Conservation (phyloP, 2,113 vertebrate genomes). For the Marmota flaviventris region DNA sequence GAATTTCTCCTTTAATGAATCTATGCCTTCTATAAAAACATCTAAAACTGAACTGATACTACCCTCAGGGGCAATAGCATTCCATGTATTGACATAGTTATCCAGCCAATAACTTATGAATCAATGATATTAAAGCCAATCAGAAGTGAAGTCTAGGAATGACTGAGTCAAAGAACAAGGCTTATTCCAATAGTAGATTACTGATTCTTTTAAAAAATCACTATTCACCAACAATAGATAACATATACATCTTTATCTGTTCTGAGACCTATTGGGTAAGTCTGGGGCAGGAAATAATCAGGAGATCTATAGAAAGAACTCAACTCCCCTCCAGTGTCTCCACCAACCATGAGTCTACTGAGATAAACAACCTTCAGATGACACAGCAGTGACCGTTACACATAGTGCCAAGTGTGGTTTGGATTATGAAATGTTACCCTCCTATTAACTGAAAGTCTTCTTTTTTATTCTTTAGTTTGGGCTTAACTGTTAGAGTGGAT, state of each 20-base stretch:
- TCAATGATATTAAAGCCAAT: constrained; percentile 52
- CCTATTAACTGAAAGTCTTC: constrained; percentile 35
- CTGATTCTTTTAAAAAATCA: neutral
- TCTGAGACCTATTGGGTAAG: constrained; percentile 33
- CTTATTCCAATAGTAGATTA: neutral
- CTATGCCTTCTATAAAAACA: constrained; percentile 42
- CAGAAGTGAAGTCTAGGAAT: neutral
- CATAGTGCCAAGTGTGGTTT: constrained; percentile 7
- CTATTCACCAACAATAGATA: neutral
- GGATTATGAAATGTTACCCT: constrained; percentile 64
- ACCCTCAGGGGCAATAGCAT: neutral
- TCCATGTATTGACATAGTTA: constrained; percentile 32
- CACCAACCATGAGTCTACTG: neutral
- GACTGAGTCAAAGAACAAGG: neutral
- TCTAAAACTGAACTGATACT: constrained; percentile 52
- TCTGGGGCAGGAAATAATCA: constrained; percentile 25
- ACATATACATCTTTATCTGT: constrained; percentile 29
- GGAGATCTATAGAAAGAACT: constrained; percentile 43
- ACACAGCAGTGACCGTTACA: constrained; percentile 38
- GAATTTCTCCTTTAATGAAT: constrained; percentile 62
- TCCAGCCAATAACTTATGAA: constrained; percentile 36
- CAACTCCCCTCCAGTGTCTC: neutral
- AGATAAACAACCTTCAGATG: constrained; percentile 54
- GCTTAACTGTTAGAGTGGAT: constrained; percentile 21
- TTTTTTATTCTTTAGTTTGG: constrained; percentile 47